Conservation (phyloP, 92 coral and sea anemone genomes). For the Actinostola sp. region DNA sequence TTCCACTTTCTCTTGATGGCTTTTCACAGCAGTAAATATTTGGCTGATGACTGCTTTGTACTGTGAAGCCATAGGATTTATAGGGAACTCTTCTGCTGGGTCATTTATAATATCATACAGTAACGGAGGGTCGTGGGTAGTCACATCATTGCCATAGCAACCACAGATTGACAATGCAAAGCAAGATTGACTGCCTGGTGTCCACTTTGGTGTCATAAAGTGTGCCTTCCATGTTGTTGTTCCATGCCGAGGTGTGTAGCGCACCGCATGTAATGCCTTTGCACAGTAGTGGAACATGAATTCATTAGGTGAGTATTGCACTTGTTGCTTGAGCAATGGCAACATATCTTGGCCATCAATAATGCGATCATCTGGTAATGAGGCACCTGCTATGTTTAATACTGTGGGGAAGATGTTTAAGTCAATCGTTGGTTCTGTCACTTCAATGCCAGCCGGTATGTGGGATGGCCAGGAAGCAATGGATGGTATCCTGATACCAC, state of each 20-base stretch:
- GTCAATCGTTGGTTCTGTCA: slow-evolving; percentile 68
- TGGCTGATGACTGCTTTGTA: slow-evolving; percentile 49
- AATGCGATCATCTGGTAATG: slow-evolving; percentile 62
- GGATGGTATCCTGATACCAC: slow-evolving; percentile 87
- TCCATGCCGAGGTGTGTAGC: slow-evolving; percentile 74
- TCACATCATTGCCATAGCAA: slow-evolving; percentile 66
- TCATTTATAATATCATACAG: slow-evolving; percentile 75
- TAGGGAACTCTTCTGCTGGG: slow-evolving; percentile 65
- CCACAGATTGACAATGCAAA: slow-evolving; percentile 26
- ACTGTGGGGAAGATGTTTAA: slow-evolving; percentile 82
- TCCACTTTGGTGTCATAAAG: slow-evolving; percentile 76
- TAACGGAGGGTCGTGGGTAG: slow-evolving; percentile 65
- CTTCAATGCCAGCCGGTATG: slow-evolving; percentile 69
- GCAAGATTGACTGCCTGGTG: slow-evolving; percentile 68
- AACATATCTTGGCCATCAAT: slow-evolving; percentile 78
- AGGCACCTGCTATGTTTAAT: slow-evolving; percentile 60
- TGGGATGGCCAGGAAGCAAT: slow-evolving; percentile 83
- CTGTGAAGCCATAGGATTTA: slow-evolving; percentile 26
- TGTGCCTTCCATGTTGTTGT: slow-evolving; percentile 82
- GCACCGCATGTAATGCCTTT: slow-evolving; percentile 82
- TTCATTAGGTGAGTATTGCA: slow-evolving; percentile 61
- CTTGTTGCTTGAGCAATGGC: slow-evolving; percentile 70
- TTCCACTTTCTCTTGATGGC: slow-evolving; percentile 43
- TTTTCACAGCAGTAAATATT: slow-evolving; percentile 44
- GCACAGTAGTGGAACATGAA: slow-evolving; percentile 91